phyloP scores from a whole-genome alignment of 1,140 invertebrate species.

The Eupeodes corollae region DNA sequence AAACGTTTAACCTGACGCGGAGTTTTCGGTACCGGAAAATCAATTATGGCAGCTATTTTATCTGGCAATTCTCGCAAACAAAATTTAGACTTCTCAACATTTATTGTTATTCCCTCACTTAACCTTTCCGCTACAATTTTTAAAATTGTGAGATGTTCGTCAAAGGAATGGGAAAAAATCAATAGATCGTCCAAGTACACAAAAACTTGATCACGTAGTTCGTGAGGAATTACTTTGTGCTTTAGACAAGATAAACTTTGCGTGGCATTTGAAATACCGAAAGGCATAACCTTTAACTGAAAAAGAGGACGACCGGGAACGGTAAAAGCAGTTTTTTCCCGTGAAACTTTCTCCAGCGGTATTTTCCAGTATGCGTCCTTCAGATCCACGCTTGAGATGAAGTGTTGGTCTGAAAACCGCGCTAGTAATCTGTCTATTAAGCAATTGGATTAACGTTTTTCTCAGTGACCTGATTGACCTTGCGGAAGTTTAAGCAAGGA shows the following conservation, averaged over 20 bases:
- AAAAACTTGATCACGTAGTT: neutral
- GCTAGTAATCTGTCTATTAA: constrained; percentile 13
- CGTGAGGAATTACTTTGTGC: neutral
- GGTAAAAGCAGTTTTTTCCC: neutral
- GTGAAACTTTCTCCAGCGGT: neutral
- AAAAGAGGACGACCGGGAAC: neutral
- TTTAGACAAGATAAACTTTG: neutral
- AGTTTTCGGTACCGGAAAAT: constrained; percentile 11
- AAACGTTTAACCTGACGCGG: constrained; percentile 9
- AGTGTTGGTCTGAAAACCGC: constrained; percentile 9
- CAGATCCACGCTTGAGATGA: too few relatives aligned
- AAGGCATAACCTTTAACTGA: neutral
- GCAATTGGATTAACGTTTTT: constrained; percentile 25
- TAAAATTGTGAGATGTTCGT: neutral
- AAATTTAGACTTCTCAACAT: neutral
- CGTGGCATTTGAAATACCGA: neutral
- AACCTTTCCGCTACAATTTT: neutral
- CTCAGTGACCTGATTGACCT: constrained; percentile 19
- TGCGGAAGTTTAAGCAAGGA: too few relatives aligned
- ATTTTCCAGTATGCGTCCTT: neutral
- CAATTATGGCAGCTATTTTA: constrained; percentile 11
- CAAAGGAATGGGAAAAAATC: neutral
- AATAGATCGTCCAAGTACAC: neutral
- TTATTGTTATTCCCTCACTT: neutral
- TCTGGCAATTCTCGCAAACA: constrained; percentile 2